phyloP scores from a whole-genome alignment of 2,113 vertebrate species.

The Eretmochelys imbricata region DNA sequence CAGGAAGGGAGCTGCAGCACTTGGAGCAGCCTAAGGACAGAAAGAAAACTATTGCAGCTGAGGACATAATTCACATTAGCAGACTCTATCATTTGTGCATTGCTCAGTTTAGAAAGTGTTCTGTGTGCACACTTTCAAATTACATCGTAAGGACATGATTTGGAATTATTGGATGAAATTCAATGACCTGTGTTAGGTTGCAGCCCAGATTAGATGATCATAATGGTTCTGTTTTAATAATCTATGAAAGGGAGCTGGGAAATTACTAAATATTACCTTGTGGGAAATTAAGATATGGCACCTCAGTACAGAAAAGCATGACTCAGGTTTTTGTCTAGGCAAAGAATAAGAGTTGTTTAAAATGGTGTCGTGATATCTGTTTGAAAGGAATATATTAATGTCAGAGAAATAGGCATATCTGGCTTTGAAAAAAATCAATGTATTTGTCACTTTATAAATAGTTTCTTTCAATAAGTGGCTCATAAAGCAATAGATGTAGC shows the following conservation, averaged over 20 bases:
- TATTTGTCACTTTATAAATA: slow-evolving; percentile 68
- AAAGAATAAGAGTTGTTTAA: slow-evolving; percentile 68
- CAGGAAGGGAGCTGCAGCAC: neutral
- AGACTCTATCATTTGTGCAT: neutral
- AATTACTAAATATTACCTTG: slow-evolving; percentile 14
- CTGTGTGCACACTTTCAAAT: neutral
- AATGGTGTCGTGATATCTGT: slow-evolving; percentile 49
- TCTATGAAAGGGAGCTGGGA: slow-evolving; percentile 26
- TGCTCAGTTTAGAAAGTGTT: neutral
- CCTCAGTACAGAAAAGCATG: slow-evolving; percentile 53
- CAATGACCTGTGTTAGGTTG: neutral
- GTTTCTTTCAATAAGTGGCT: slow-evolving; percentile 74
- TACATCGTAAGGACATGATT: neutral
- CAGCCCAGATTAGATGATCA: neutral
- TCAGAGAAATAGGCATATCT: slow-evolving; percentile 33
- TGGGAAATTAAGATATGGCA: slow-evolving; percentile 22
- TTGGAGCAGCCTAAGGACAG: neutral
- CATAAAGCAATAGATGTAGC: slow-evolving; percentile 71
- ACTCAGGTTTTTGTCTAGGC: slow-evolving; percentile 59
- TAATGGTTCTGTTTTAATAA: neutral
- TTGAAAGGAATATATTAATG: slow-evolving; percentile 50
- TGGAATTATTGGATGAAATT: neutral
- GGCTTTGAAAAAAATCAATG: slow-evolving; percentile 61
- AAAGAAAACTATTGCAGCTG: neutral
- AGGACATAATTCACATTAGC: slow-evolving; percentile 9